Evolutionary conservation across 2,888 invertebrate genomes (phyloP), one percentile per base, ranked within the genome.

Genomic region (Endomychus coccineus): DNA sequence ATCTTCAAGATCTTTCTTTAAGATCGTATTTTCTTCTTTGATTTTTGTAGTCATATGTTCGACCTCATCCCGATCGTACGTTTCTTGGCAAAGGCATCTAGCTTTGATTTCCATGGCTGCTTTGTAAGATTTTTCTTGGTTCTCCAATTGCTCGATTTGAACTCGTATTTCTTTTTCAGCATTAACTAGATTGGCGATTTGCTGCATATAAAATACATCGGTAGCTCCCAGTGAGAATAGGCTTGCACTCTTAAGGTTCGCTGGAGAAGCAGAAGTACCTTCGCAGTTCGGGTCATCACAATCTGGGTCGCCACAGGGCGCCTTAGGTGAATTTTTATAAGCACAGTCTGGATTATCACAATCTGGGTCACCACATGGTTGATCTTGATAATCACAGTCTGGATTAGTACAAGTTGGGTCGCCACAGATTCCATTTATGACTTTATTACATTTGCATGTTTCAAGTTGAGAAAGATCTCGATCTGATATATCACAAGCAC

Each of bases 61-160:
- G 9, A 52, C 41, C 31, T 49, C 44, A 4, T 43, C 30, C 15
- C 44, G 36, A 24, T 39, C 34, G 14, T 44, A 27, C 19, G 23
- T 14, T 10, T 21, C 16, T 2, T 37, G 35, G 17, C 31, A 21
- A 1, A 27, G 16, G 11, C 24, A 27, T 21, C 14, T 36, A 1
- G 17, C 14, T 16, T 39, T 36, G 13, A 25, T 27, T 7, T 17
- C 33, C 24, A 31, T 34, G 10, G 21, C 14, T 32, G 25, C 30
- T 11, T 28, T 70, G 52, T 83, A 83, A 0, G 80, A 76, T 2
- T 75, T 68, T 55, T 83, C 80, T 27, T 77, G 69, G 32, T 72
- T 65, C 56, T 80, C 77, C 32, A 83, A 57, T 44, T 81, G 78
- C 21, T 68, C 68, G 12, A 83, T 73, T 40, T 77, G 69, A 29